Evolutionary conservation across 30 jellyfish, hydroid and myxozoan genomes (phyloP).

Genomic region (Nemopilema nomurai): DNA sequence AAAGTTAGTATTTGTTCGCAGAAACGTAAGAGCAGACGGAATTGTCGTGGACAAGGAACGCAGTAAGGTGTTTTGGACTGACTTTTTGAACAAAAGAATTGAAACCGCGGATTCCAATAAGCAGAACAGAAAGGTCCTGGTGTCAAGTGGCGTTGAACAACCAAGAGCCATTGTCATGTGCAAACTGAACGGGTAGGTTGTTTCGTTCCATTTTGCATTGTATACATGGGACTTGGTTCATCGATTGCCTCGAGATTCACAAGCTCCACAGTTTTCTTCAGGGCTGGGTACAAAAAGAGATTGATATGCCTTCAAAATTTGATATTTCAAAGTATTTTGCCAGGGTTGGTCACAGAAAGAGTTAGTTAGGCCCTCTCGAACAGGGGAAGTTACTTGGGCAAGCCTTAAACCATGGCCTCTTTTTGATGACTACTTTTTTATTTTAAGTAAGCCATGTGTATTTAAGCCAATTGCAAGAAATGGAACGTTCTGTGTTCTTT

Average conservation of each 20-base stretch:
- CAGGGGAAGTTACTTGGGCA: too few relatives aligned
- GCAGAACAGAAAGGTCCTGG: conserved; percentile 38
- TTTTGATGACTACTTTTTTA: too few relatives aligned
- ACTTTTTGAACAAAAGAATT: conserved; percentile 43
- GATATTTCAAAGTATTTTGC: not conserved
- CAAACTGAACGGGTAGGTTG: conserved; percentile 40
- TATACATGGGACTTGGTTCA: not conserved
- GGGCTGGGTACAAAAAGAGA: too few relatives aligned
- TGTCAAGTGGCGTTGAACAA: conserved; percentile 41
- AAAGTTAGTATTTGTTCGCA: not conserved
- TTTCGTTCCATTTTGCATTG: not conserved
- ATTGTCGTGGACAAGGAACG: conserved; percentile 36
- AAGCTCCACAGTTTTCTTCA: too few relatives aligned
- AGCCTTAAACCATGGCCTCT: too few relatives aligned
- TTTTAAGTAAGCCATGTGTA: too few relatives aligned
- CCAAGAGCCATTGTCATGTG: conserved; percentile 66
- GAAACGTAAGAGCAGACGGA: conserved; percentile 68
- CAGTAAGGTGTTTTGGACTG: conserved; percentile 72
- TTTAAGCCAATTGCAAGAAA: too few relatives aligned
- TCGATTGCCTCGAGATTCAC: not conserved
- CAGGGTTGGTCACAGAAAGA: too few relatives aligned
- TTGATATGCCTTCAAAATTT: not conserved
- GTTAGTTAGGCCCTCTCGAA: too few relatives aligned
- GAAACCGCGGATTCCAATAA: conserved; percentile 45
- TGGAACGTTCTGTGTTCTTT: not conserved